A percentile compares a stretch with the other conserved stretches of the same genome.
phyloP scores from a whole-genome alignment of 2,888 invertebrate genomes.

The Iselma pallidipennis region DNA sequence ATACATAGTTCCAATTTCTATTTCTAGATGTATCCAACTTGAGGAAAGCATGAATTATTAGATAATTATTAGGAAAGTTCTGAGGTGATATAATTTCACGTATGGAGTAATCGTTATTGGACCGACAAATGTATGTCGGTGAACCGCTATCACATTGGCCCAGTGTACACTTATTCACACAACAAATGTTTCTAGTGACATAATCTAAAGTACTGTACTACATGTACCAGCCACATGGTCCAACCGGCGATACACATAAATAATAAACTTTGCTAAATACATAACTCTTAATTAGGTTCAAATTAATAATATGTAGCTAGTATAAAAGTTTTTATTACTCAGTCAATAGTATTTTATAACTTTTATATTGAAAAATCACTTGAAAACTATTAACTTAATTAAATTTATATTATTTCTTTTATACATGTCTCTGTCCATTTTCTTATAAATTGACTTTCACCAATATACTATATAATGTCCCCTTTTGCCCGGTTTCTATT shows the following conservation, averaged over 20 bases:
- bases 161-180: slow-evolving; percentile 43
- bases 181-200: slow-evolving; percentile 46
- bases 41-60: slow-evolving; percentile 20
- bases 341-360: not conserved
- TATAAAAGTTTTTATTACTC: not conserved
- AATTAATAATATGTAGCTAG: slow-evolving; percentile 34
- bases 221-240: slow-evolving; percentile 29
- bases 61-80: slow-evolving; percentile 23
- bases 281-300: slow-evolving; percentile 46
- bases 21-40: slow-evolving; percentile 13
- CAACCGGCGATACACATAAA: slow-evolving; percentile 40
- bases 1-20: no score
- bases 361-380: no score
- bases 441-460: no score
- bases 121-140: slow-evolving; percentile 35
- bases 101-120: slow-evolving; percentile 26
- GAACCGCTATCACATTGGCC: slow-evolving; percentile 40
- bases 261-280: slow-evolving; percentile 46
- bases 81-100: slow-evolving; percentile 28
- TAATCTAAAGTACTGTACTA: slow-evolving; percentile 42
- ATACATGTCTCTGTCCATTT: no score
- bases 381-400: no score
- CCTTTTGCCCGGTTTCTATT: not conserved
- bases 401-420: no score
- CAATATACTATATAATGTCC: not conserved